These are phyloP conservation scores for Sitta europaea DNA, from an alignment of 2,113 vertebrate species.

Conservation along the genomic window DNA sequence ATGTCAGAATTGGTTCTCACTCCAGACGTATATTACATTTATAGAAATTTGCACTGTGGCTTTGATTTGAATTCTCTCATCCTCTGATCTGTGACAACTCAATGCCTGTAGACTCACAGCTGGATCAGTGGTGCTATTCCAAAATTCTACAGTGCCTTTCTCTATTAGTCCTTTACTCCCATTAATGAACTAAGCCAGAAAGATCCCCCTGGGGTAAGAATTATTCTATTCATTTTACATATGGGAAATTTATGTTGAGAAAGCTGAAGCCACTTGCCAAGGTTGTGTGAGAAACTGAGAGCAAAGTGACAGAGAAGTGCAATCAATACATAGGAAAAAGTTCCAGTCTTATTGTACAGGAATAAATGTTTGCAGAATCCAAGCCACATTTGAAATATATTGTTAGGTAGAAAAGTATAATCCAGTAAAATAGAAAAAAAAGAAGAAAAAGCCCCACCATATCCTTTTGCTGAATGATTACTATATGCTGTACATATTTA, in stretches of 20 bases:
- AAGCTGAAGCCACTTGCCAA: background rate
- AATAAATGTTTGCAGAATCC: background rate
- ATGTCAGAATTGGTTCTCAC: background rate
- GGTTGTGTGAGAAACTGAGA: background rate
- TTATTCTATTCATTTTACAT: background rate
- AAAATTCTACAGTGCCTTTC: background rate
- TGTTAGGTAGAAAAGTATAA: background rate
- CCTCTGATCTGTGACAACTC: background rate
- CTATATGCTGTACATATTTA: background rate
- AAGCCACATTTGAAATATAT: background rate
- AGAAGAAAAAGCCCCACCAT: background rate
- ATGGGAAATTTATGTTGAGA: background rate
- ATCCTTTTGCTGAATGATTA: background rate
- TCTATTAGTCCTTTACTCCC: background rate
- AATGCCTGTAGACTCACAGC: background rate
- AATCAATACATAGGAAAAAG: background rate
- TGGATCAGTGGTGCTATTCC: background rate
- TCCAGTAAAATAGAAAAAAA: background rate
- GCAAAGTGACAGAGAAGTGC: background rate
- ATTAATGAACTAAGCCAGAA: background rate
- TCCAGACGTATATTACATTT: conserved; percentile 2
- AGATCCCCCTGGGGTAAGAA: background rate
- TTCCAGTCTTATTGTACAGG: background rate
- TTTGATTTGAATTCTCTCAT: conserved; percentile 21
- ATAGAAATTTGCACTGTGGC: conserved; percentile 8